Percentiles rank a stretch among this genome's conserved stretches.
These are phyloP conservation scores for Agrilus biguttatus DNA, from an alignment of 2,888 invertebrate genomes.

Conservation along the genomic window DNA sequence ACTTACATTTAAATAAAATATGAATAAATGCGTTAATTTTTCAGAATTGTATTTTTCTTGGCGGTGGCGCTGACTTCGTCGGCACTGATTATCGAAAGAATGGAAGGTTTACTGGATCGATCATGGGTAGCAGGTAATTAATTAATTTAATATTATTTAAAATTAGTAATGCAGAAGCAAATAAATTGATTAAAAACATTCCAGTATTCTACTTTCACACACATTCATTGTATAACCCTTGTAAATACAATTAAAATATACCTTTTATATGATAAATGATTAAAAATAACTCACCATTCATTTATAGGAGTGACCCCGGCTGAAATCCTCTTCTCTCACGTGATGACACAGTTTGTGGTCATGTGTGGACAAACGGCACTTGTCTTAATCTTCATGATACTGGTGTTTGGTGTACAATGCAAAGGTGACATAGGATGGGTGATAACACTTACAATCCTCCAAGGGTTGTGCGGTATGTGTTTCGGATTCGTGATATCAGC, in stretches of 20 bases:
- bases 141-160: background rate
- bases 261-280: background rate
- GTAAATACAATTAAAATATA: background rate
- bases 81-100: conserved; percentile 78
- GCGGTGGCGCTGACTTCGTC: conserved; percentile 90
- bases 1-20: background rate
- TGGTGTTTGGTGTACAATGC: conserved; percentile 80
- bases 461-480: conserved; percentile 92
- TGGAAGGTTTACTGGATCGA: conserved; percentile 81
- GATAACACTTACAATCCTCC: conserved; percentile 70
- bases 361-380: conserved; percentile 89
- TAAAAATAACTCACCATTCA: background rate
- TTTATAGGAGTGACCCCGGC: conserved; percentile 66
- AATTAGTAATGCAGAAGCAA: background rate
- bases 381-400: conserved; percentile 81
- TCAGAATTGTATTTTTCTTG: conserved; percentile 89
- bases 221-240: too few relatives aligned
- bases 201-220: too few relatives aligned
- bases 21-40: conserved; percentile 14
- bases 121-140: conserved; percentile 70
- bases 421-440: conserved; percentile 78
- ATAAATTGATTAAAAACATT: too few relatives aligned
- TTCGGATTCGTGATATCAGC: conserved; percentile 91
- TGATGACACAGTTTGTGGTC: conserved; percentile 86
- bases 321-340: conserved; percentile 87